A percentile compares a stretch with the other conserved stretches of the same genome.
Conservation (phyloP, 2,888 invertebrate species). For the Notodonta ziczac region DNA sequence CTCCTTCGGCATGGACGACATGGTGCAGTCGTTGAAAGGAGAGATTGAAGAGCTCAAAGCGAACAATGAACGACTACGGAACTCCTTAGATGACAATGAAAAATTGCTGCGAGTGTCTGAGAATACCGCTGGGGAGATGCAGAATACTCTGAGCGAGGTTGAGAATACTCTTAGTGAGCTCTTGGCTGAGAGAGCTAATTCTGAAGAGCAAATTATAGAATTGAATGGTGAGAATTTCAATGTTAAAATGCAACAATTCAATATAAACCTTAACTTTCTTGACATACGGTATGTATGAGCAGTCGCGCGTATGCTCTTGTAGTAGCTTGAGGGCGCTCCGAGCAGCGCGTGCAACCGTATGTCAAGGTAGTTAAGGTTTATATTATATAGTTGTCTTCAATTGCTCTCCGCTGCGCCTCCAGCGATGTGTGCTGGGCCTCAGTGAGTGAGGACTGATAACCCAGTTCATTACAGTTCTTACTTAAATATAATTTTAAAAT, state of each 20-base stretch:
- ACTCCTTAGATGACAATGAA: conserved; percentile 86
- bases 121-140: conserved; percentile 91
- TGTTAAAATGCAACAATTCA: too few species aligned
- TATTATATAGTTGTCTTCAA: too few species aligned
- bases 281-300: too few species aligned
- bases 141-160: conserved; percentile 88
- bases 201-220: conserved; percentile 80
- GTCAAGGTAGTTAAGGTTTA: too few species aligned
- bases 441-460: neutral
- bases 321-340: too few species aligned
- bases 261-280: too few species aligned
- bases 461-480: too few species aligned
- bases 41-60: conserved; percentile 85
- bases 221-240: conserved; percentile 64
- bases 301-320: too few species aligned
- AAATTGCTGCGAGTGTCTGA: conserved; percentile 87
- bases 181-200: conserved; percentile 72
- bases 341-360: too few species aligned
- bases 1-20: conserved; percentile 89
- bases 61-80: conserved; percentile 87
- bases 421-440: too few species aligned
- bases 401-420: too few species aligned
- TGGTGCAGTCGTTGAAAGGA: conserved; percentile 87
- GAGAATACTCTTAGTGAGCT: conserved; percentile 89
- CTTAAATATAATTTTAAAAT: too few species aligned